These are phyloP conservation scores for Apteryx mantelli DNA, from an alignment of 2,113 vertebrate species.

Conservation along the genomic window DNA sequence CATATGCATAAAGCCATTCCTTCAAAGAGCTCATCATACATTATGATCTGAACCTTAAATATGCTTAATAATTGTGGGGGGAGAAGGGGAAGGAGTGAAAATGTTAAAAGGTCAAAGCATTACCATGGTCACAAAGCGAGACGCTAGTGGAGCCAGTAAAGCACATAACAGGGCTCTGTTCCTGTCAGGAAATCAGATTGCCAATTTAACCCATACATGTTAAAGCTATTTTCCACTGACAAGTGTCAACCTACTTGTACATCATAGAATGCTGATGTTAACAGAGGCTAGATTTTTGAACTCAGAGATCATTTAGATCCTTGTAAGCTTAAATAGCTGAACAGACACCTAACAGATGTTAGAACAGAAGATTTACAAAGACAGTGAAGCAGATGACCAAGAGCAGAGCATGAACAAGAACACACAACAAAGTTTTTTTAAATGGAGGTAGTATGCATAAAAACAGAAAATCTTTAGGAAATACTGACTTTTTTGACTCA, in stretches of 20 bases:
- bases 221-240: neutral
- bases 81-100: neutral
- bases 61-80: neutral
- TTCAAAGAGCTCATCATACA: neutral
- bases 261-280: neutral
- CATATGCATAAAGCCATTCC: neutral
- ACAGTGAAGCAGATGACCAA: neutral
- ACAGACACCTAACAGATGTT: neutral
- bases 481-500: neutral
- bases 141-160: neutral
- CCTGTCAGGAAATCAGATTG: neutral
- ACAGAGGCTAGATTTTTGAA: neutral
- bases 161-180: neutral
- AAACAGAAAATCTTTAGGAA: neutral
- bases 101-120: neutral
- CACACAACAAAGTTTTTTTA: neutral
- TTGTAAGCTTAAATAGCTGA: neutral
- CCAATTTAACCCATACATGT: neutral
- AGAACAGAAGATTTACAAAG: neutral
- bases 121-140: neutral
- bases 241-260: neutral
- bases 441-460: neutral
- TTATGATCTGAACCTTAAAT: neutral
- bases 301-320: neutral
- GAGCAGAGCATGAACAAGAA: neutral